These are phyloP conservation scores for Diaperis boleti DNA, from an alignment of 2,888 invertebrate genomes.

Conservation along the genomic window DNA sequence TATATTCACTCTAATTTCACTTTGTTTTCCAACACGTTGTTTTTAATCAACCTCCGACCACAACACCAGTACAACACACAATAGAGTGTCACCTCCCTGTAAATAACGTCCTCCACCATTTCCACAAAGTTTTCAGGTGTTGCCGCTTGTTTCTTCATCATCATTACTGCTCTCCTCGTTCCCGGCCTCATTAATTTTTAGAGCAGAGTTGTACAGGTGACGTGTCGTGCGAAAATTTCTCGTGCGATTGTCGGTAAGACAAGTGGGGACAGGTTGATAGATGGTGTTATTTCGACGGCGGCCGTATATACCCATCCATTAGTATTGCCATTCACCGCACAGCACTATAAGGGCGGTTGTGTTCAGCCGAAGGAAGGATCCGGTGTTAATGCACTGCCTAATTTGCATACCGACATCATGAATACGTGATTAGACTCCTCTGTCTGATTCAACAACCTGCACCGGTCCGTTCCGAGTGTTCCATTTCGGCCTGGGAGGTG, in stretches of 20 bases:
- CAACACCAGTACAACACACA: too few relatives aligned
- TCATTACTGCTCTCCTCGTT: too few relatives aligned
- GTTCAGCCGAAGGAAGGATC: conserved; percentile 47
- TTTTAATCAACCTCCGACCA: too few relatives aligned
- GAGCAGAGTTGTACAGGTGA: background rate
- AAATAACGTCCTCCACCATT: too few relatives aligned
- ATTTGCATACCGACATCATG: conserved; percentile 52
- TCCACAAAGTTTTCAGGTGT: too few relatives aligned
- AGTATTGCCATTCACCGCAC: conserved; percentile 43
- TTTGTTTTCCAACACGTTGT: too few relatives aligned
- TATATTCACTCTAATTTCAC: too few relatives aligned
- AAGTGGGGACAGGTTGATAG: conserved; percentile 30
- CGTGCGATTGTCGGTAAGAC: conserved; percentile 28
- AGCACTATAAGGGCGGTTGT: conserved; percentile 44
- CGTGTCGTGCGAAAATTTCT: conserved; percentile 4
- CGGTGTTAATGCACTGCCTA: conserved; percentile 52
- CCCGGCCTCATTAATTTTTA: background rate
- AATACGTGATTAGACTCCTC: conserved; percentile 50
- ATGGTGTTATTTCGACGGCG: conserved; percentile 34
- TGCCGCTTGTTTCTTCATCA: too few relatives aligned
- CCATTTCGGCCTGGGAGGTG: conserved; percentile 20
- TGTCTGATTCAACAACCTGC: conserved; percentile 42
- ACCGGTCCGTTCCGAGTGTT: conserved; percentile 11
- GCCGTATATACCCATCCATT: conserved; percentile 35
- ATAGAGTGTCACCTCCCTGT: too few relatives aligned